These are phyloP conservation scores for Coranthus polyacanthus DNA, from an alignment of 2,797 vertebrate species.

Conservation along the genomic window DNA sequence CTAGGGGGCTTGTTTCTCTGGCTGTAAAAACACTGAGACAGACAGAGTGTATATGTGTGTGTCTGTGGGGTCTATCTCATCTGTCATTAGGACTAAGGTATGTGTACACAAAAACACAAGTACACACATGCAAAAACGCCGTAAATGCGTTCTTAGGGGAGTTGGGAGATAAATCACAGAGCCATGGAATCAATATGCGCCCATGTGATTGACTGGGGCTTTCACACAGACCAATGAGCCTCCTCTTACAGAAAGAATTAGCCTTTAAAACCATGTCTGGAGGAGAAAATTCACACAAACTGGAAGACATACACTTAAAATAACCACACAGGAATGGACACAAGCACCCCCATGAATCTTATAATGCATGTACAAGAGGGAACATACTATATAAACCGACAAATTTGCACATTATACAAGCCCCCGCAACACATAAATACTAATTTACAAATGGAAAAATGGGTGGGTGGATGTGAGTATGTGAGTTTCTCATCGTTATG, in stretches of 20 bases:
- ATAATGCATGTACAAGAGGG: constrained; percentile 1
- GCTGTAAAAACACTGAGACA: constrained; percentile 72
- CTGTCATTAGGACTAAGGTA: constrained; percentile 54
- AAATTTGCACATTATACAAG: constrained; percentile 7
- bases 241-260: constrained; percentile 44
- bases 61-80: constrained; percentile 34
- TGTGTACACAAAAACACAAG: constrained; percentile 29
- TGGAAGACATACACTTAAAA: constrained; percentile 2
- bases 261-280: constrained; percentile 42
- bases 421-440: constrained; percentile 4
- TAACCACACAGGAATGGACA: not conserved
- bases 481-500: constrained; percentile 67
- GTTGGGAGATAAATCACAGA: constrained; percentile 61
- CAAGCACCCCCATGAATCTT: constrained; percentile 15
- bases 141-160: constrained; percentile 47
- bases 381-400: not conserved
- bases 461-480: constrained; percentile 6
- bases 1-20: constrained; percentile 61
- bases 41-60: constrained; percentile 16
- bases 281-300: not conserved
- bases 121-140: constrained; percentile 57
- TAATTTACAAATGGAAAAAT: constrained; percentile 11
- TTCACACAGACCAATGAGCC: constrained; percentile 44
- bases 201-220: constrained; percentile 48
- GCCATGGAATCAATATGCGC: constrained; percentile 57